These are phyloP conservation scores for Reticulitermes lucifugus DNA, from an alignment of 2,888 invertebrate species.

Conservation along the genomic window DNA sequence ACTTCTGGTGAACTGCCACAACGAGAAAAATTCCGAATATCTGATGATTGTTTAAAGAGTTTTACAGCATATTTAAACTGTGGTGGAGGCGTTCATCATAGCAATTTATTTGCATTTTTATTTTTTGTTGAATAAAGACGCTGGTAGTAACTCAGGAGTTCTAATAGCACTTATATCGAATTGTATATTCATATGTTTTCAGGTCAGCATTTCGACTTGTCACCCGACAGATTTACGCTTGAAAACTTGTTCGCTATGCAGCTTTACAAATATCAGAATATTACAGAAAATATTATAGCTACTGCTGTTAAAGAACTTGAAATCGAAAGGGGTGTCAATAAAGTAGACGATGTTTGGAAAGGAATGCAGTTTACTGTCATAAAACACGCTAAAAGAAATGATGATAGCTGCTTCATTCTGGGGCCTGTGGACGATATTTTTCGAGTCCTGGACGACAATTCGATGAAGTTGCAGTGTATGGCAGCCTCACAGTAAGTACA, in stretches of 20 bases:
- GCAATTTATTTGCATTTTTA: too few species aligned
- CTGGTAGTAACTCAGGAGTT: too few species aligned
- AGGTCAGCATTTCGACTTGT: conserved; percentile 86
- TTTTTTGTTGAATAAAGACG: too few species aligned
- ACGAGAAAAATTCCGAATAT: too few species aligned
- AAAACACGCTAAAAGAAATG: conserved; percentile 75
- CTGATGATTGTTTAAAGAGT: too few species aligned
- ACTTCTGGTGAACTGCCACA: too few species aligned
- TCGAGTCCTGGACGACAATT: conserved; percentile 86
- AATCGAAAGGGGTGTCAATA: conserved; percentile 90
- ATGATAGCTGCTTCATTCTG: conserved; percentile 84
- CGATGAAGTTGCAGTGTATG: conserved; percentile 93
- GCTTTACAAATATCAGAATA: conserved; percentile 84
- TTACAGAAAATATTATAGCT: conserved; percentile 87
- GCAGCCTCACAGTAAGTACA: conserved; percentile 78
- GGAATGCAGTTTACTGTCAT: conserved; percentile 72
- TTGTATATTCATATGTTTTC: conserved; percentile 24
- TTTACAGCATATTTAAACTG: neutral
- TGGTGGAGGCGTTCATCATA: neutral
- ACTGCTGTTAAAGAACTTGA: conserved; percentile 90
- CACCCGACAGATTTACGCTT: conserved; percentile 88
- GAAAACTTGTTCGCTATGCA: conserved; percentile 96
- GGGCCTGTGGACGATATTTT: conserved; percentile 87
- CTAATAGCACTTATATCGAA: too few species aligned
- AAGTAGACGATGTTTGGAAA: conserved; percentile 76